Evolutionary conservation across 2,113 vertebrate genomes (phyloP), one percentile per base, ranked within the genome.

Genomic region (Rafetus swinhoei): DNA sequence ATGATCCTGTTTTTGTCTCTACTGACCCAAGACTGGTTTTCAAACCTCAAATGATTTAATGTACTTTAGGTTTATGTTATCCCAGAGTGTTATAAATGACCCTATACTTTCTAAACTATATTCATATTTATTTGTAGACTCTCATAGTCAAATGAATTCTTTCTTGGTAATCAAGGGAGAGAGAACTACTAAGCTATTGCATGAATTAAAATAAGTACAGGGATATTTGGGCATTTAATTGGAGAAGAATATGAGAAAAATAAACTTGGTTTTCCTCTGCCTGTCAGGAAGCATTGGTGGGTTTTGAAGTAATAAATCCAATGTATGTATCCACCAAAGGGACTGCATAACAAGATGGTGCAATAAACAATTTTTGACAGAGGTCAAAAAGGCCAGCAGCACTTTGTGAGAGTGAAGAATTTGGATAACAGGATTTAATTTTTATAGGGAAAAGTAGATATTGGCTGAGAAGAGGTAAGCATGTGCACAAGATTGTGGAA

Each of bases 331-430:
- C 82, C 76, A 93, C 91, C 83, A 90, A 93, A 56, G 95, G 89
- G 91, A 96, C 90, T 95, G 21, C 83, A 56, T 95, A 92, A 93
- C 94, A 97, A 95, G 90, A 77, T 81, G 35, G 92, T 95, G 81
- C 90, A 96, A 97, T 97, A 97, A 97, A 97, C 96, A 97, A 32
- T 95, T 97, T 95, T 90, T 97, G 97, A 97, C 97, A 97, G 96
- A 94, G 95, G 96, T 97, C 92, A 92, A n/a, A 91, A 92, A 94
- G 95, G 96, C 97, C 95, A 79, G 92, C 50, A 88, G 85, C 32
- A 89, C 93, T 96, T 92, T 93, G 62, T 94, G 90, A 93, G 95
- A 92, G 76, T 95, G 81, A 82, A 93, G 90, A 95, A 90, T 96
- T 90, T 89, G 95, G 55, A 90, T 95, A 97, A 95, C 81, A 95